Evolutionary conservation across 2,888 invertebrate genomes (phyloP).

Genomic region (Epinotia demarniana): DNA sequence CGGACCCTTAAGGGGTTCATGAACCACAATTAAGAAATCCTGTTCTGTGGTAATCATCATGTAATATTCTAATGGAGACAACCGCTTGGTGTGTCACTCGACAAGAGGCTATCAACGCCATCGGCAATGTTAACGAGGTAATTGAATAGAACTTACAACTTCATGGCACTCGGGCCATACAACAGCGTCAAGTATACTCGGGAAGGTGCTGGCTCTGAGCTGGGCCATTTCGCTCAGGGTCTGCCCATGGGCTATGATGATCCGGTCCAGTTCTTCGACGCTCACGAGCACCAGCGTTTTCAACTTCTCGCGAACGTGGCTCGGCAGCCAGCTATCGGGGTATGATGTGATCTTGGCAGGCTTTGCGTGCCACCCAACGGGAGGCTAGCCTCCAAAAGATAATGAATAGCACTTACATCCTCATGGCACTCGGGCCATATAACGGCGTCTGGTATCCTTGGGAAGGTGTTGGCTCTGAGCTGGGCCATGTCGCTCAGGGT

Average conservation of each 20-base stretch:
- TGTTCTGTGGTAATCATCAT: too few species aligned
- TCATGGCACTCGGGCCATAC: background rate
- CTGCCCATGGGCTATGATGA: slow-evolving; percentile 96
- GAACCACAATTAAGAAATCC: too few species aligned
- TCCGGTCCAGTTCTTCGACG: slow-evolving; percentile 91
- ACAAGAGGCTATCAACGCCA: too few species aligned
- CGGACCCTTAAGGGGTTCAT: too few species aligned
- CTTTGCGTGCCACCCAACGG: too few species aligned
- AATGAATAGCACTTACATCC: slow-evolving; percentile 75
- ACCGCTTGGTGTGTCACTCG: too few species aligned
- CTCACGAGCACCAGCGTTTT: slow-evolving; percentile 75
- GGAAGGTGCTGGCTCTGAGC: slow-evolving; percentile 39
- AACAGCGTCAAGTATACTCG: background rate
- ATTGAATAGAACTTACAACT: background rate
- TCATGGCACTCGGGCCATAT: slow-evolving; percentile 95
- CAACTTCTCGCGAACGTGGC: slow-evolving; percentile 84
- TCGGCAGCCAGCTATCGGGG: slow-evolving; percentile 87
- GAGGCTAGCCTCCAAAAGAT: too few species aligned
- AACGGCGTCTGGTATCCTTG: slow-evolving; percentile 96
- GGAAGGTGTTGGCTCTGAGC: slow-evolving; percentile 89
- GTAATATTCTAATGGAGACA: too few species aligned
- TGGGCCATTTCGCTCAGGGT: slow-evolving; percentile 95
- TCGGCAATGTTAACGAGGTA: too few species aligned
- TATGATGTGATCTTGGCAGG: slow-evolving; percentile 82
- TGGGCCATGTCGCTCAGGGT: slow-evolving; percentile 95